These are phyloP conservation scores for Bergia sp. DNA, from an alignment of 92 coral and sea anemone species.

Conservation along the genomic window DNA sequence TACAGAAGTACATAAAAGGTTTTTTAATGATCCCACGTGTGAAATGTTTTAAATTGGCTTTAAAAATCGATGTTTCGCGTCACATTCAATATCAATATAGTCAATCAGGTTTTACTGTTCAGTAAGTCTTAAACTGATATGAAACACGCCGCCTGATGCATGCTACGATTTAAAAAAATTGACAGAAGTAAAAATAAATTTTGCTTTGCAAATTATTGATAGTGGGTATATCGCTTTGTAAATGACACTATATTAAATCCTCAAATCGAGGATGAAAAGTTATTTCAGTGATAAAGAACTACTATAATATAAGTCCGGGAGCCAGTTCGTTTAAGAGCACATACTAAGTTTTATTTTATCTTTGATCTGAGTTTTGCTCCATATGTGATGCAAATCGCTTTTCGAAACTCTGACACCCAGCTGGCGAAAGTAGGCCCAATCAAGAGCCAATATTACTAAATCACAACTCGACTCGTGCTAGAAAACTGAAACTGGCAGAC, in stretches of 20 bases:
- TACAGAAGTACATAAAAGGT: slow-evolving; percentile 47
- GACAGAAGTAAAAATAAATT: not conserved
- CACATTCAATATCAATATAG: slow-evolving; percentile 15
- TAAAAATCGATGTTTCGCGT: slow-evolving; percentile 35
- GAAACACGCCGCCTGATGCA: not conserved
- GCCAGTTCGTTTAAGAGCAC: not conserved
- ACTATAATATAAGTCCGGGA: not conserved
- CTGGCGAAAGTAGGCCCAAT: slow-evolving; percentile 15
- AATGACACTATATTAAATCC: not conserved
- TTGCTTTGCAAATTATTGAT: not conserved
- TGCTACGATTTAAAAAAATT: not conserved
- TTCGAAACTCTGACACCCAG: slow-evolving; percentile 3
- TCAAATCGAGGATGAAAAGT: slow-evolving; percentile 27
- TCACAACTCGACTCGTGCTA: slow-evolving; percentile 21
- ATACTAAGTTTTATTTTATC: slow-evolving; percentile 15
- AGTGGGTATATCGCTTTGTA: not conserved
- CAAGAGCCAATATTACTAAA: slow-evolving; percentile 8
- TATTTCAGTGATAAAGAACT: slow-evolving; percentile 25
- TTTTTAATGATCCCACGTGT: slow-evolving; percentile 53
- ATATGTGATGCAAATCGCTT: slow-evolving; percentile 33
- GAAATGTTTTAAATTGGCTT: slow-evolving; percentile 47
- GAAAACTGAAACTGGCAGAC: not conserved
- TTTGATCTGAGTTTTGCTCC: slow-evolving; percentile 34
- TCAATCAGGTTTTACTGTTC: slow-evolving; percentile 13
- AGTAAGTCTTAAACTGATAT: slow-evolving; percentile 12